Base-by-base conservation (phyloP, 2,888 invertebrate species). In the Drosophila birchii region DNA sequence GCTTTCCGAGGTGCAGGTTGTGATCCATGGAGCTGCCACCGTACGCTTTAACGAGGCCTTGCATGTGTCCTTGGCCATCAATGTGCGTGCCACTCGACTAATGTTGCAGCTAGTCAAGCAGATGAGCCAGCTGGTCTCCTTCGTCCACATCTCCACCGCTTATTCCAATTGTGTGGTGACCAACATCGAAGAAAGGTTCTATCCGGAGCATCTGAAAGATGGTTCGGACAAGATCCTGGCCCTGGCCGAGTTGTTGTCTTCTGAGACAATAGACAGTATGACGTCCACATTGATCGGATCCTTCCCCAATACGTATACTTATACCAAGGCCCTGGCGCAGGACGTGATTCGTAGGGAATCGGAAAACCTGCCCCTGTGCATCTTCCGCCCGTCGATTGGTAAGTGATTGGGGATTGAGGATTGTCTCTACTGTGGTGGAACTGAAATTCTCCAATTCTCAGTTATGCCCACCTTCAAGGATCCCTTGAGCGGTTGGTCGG, bases 251-350 rank as follows among this genome's bases (percentile, higher is more conserved):
- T 79, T 85, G 29, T 71, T 92, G n/a, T 90, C 90, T 69, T 86
- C 90, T 8, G 90, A 92, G 34, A 87, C 87, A 14, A 57, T 93
- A 9, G 90, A 92, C 60, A 78, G 82, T 3, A 85, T 93, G 69
- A 86, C 91, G 38, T 36, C 73, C 0, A 80, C 80, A 32, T 70
- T 91, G 39, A 72, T 86, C 14, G 81, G 80, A 14, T 75, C 78
- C 20, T 91, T 79, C 71, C 96, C 96, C 4, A 96, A 96, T 90
- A 95, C 95, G 0, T 96, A 96, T 92, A 94, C 95, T 3, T 95
- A 93, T 89, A 95, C 96, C 9, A 96, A 96, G 91, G 94, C 95
- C 12, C 90, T 96, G 60, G 95, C 95, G 0, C 96, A 96, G 89
- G 93, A 94, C 74, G 88, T 94, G 29, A 92, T 95, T 11, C 91